Evolutionary conservation across 2,888 invertebrate species (phyloP).

Genomic region (Drosophila leonis): DNA sequence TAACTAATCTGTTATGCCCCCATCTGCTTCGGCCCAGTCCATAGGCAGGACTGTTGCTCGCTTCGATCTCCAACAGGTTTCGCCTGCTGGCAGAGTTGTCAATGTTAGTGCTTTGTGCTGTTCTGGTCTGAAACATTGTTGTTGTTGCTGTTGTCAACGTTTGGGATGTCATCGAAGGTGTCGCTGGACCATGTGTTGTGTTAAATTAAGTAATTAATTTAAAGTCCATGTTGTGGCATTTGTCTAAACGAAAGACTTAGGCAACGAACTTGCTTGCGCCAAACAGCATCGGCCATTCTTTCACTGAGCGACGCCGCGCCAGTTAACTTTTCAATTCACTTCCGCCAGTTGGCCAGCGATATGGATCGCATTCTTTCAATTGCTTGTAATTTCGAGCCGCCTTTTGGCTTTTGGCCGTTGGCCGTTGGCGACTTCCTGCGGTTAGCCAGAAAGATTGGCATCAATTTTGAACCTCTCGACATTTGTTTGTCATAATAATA

Average conservation of each 20-base stretch:
- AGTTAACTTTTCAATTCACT: conserved; percentile 65
- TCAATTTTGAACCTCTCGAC: conserved; percentile 66
- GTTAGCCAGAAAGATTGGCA: conserved; percentile 65
- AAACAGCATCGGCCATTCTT: conserved; percentile 41
- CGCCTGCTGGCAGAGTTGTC: conserved; percentile 50
- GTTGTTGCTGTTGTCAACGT: conserved; percentile 53
- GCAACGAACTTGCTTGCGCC: conserved; percentile 57
- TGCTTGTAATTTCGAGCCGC: conserved; percentile 62
- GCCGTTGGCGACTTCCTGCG: conserved; percentile 63
- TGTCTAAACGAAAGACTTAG: conserved; percentile 75
- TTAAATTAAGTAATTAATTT: conserved; percentile 81
- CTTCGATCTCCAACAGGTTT: conserved; percentile 66
- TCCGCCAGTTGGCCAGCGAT: conserved; percentile 65
- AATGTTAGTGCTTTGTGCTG: conserved; percentile 75
- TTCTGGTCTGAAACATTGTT: conserved; percentile 54
- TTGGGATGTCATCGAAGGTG: conserved; percentile 68
- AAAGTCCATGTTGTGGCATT: conserved; percentile 75
- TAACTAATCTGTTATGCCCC: conserved; percentile 84
- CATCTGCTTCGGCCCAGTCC: conserved; percentile 41
- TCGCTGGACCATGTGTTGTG: conserved; percentile 71
- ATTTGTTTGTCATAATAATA: conserved; percentile 77
- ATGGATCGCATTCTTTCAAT: conserved; percentile 66
- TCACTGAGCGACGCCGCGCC: conserved; percentile 45
- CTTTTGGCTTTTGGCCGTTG: neutral
- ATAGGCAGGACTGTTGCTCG: conserved; percentile 14